Evolutionary conservation across 2,888 invertebrate genomes (phyloP).

Genomic region (Itoplectis maculator): DNA sequence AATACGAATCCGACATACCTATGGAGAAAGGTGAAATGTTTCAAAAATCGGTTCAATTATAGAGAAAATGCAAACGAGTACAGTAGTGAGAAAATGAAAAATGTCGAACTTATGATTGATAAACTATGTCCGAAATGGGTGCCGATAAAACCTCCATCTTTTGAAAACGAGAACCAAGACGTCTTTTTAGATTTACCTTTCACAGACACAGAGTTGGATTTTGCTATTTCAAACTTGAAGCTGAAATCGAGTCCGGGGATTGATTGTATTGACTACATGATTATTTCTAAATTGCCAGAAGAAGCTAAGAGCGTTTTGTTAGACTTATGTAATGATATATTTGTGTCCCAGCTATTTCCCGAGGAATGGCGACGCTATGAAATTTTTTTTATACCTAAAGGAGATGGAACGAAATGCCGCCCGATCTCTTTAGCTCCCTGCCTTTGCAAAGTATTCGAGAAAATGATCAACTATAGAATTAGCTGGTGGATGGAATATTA

Average conservation of each 20-base stretch:
- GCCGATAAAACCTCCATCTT: background rate
- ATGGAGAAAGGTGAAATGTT: constrained; percentile 48
- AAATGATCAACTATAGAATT: constrained; percentile 51
- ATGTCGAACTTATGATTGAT: constrained; percentile 14
- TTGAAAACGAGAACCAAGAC: constrained; percentile 15
- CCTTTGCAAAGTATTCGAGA: constrained; percentile 49
- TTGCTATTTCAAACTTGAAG: constrained; percentile 41
- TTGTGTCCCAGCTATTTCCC: background rate
- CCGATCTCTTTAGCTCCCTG: constrained; percentile 60
- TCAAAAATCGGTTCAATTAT: constrained; percentile 44
- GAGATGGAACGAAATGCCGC: constrained; percentile 4
- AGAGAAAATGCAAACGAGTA: constrained; percentile 42
- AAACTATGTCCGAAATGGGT: constrained; percentile 24
- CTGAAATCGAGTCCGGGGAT: constrained; percentile 48
- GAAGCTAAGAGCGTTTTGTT: constrained; percentile 12
- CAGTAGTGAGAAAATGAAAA: constrained; percentile 20
- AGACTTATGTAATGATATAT: constrained; percentile 50
- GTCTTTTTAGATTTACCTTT: constrained; percentile 36
- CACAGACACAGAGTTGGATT: constrained; percentile 21
- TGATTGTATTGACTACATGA: constrained; percentile 52
- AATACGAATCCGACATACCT: constrained; percentile 40
- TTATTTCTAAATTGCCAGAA: constrained; percentile 25
- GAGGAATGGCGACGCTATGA: constrained; percentile 34
- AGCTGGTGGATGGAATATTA: constrained; percentile 47
- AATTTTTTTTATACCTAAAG: constrained; percentile 56